A percentile compares a stretch with the other conserved stretches of the same genome.
Conservation (phyloP, 92 coral and sea anemone species). For the Umimayanthus kanabou region DNA sequence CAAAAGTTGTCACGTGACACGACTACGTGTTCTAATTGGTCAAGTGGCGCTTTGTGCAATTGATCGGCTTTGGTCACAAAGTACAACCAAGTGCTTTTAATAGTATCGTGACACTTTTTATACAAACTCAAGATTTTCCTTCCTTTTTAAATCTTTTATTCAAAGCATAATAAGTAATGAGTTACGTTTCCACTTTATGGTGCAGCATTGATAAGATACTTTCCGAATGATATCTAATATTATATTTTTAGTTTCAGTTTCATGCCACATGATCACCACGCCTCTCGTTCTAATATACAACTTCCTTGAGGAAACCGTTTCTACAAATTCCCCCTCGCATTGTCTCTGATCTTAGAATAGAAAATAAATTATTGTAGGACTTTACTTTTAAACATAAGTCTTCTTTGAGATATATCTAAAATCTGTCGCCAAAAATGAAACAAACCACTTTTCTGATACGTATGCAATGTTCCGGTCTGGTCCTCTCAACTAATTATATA, state of each 20-base stretch:
- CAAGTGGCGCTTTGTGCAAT: background rate
- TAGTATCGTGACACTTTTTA: background rate
- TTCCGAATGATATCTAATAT: background rate
- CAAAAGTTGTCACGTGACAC: slow-evolving; percentile 29
- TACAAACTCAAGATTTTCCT: too few species aligned
- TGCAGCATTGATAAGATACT: background rate
- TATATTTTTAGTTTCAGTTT: too few species aligned
- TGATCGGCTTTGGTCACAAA: slow-evolving; percentile 25
- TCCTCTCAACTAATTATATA: too few species aligned
- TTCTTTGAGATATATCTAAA: too few species aligned
- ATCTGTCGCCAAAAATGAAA: too few species aligned
- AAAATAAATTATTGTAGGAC: too few species aligned
- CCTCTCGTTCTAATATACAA: background rate
- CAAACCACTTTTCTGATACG: too few species aligned
- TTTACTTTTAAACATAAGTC: too few species aligned
- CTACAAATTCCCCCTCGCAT: background rate
- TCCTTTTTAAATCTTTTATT: background rate
- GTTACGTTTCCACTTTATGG: background rate
- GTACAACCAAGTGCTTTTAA: background rate
- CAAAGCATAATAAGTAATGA: too few species aligned
- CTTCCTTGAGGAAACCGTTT: background rate
- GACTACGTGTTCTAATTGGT: slow-evolving; percentile 20
- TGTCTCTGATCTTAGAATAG: too few species aligned
- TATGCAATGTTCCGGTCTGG: too few species aligned
- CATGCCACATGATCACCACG: background rate